Percentiles rank a stretch among this genome's conserved stretches.
phyloP scores from a whole-genome alignment of 2,888 invertebrate genomes.

The Agriopis marginaria region DNA sequence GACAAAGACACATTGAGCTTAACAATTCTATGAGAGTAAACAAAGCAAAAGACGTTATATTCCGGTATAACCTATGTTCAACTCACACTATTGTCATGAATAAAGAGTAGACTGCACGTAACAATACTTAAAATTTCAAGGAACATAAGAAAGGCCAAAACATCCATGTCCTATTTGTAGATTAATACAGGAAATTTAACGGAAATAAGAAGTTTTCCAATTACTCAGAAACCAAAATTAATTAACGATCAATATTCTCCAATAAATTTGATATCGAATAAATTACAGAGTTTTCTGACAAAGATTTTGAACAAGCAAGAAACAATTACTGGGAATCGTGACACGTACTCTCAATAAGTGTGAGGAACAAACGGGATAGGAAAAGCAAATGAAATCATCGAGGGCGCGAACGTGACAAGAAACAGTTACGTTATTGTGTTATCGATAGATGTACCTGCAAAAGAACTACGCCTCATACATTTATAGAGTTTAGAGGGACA shows the following conservation, averaged over 20 bases:
- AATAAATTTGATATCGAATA: conserved; percentile 17
- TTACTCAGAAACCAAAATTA: conserved; percentile 21
- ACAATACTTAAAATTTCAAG: neutral
- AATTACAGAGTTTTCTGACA: conserved; percentile 15
- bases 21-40: conserved; percentile 41
- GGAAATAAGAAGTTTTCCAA: conserved; percentile 13
- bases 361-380: conserved; percentile 36
- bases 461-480: conserved; percentile 15
- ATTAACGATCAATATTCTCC: conserved; percentile 30
- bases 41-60: conserved; percentile 48
- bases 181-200: neutral
- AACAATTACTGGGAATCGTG: conserved; percentile 34
- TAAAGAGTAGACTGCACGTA: neutral
- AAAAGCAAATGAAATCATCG: conserved; percentile 45
- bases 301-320: conserved; percentile 25
- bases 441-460: conserved; percentile 40
- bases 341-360: conserved; percentile 32
- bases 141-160: neutral
- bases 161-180: neutral
- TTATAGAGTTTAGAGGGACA: conserved; percentile 1
- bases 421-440: conserved; percentile 47
- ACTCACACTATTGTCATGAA: neutral
- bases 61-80: conserved; percentile 22
- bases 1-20: conserved; percentile 69
- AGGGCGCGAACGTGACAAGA: conserved; percentile 52